phyloP scores from a whole-genome alignment of 2,888 invertebrate genomes.

The Euproctis similis region DNA sequence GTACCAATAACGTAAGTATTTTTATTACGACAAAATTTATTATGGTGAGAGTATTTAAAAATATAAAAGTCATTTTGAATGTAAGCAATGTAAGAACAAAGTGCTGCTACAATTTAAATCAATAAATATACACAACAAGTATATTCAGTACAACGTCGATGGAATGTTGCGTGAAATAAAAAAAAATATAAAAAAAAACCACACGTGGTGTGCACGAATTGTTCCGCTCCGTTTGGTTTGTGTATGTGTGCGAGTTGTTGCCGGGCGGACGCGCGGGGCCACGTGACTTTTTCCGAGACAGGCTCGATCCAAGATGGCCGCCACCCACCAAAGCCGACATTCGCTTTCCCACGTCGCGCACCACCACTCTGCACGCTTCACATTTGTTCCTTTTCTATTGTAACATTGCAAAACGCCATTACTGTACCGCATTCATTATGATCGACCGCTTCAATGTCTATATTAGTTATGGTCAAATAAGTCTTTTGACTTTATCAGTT shows the following conservation, averaged over 20 bases:
- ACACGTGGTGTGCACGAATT: constrained; percentile 62
- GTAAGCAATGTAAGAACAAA: too few relatives aligned
- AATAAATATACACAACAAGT: too few relatives aligned
- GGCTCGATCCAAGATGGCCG: constrained; percentile 66
- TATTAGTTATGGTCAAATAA: constrained; percentile 22
- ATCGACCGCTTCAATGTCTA: constrained; percentile 27
- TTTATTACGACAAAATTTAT: too few relatives aligned
- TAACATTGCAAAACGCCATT: too few relatives aligned
- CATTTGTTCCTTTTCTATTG: constrained; percentile 54
- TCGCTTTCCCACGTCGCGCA: constrained; percentile 72
- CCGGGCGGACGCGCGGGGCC: constrained; percentile 66
- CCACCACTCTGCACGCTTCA: constrained; percentile 52
- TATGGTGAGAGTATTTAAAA: too few relatives aligned
- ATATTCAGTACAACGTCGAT: too few relatives aligned
- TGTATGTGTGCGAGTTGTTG: constrained; percentile 59
- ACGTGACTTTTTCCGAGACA: constrained; percentile 64
- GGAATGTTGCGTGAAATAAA: constrained; percentile 66
- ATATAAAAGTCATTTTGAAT: too few relatives aligned
- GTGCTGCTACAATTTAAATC: too few relatives aligned
- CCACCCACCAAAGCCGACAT: constrained; percentile 45
- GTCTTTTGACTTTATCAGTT: constrained; percentile 9
- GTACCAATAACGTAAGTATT: too few relatives aligned
- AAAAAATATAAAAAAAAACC: too few relatives aligned
- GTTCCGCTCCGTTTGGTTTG: constrained; percentile 68
- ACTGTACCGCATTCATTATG: constrained; percentile 43